Evolutionary conservation across 2,113 vertebrate genomes (phyloP).

Genomic region (Brienomyrus longianalis): DNA sequence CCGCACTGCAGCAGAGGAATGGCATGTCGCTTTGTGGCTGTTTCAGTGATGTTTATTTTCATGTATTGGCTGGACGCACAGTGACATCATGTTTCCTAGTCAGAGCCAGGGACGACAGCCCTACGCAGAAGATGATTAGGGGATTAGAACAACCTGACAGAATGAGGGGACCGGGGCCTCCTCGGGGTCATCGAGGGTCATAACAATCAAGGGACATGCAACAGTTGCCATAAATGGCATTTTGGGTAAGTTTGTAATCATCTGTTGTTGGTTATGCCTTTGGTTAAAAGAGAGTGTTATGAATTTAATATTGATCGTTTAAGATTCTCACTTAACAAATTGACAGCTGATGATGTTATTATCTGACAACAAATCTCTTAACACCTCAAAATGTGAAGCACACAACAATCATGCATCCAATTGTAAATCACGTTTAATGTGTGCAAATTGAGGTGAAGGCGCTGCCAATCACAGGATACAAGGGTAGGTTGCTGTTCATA

Average conservation of each 20-base stretch:
- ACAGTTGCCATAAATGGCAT: neutral
- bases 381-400: neutral
- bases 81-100: neutral
- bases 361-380: neutral
- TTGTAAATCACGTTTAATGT: neutral
- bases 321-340: neutral
- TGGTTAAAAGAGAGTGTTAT: neutral
- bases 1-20: too few relatives aligned
- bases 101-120: neutral
- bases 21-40: neutral
- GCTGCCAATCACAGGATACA: neutral
- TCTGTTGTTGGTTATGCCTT: neutral
- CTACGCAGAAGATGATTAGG: neutral
- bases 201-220: neutral
- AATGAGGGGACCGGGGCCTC: neutral
- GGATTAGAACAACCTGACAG: neutral
- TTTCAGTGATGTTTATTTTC: neutral
- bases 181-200: neutral
- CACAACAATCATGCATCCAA: neutral
- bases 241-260: neutral
- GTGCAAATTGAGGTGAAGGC: neutral
- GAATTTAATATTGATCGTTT: neutral
- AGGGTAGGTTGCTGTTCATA: neutral
- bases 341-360: neutral
- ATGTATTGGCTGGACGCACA: neutral